These are phyloP conservation scores for Orchesella cincta DNA, from an alignment of 1,140 invertebrate genomes.

Conservation along the genomic window DNA sequence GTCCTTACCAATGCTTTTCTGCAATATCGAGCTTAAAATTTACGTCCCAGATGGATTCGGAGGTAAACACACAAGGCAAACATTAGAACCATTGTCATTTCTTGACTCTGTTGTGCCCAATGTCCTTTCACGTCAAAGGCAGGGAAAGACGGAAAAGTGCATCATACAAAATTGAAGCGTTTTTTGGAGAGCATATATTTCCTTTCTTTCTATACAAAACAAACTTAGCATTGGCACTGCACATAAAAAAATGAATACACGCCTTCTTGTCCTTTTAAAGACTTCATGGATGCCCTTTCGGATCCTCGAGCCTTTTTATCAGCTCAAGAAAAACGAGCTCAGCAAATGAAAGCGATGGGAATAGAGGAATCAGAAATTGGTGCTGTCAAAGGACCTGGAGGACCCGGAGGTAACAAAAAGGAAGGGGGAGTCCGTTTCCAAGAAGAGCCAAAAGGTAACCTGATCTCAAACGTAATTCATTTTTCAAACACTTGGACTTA, in stretches of 20 bases:
- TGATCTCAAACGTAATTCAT: too few species aligned
- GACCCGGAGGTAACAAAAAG: conserved; percentile 34
- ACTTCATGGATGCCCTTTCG: conserved; percentile 96
- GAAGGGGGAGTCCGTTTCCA: conserved; percentile 45
- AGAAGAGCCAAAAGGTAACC: conserved; percentile 46
- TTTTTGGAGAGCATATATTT: too few species aligned
- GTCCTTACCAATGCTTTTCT: conserved; percentile 97
- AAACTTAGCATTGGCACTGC: too few species aligned
- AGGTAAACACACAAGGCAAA: conserved; percentile 62
- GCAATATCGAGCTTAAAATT: conserved; percentile 98
- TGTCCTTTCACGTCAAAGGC: too few species aligned
- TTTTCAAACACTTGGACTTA: too few species aligned
- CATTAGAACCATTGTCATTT: conserved; percentile 31
- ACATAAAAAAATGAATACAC: too few species aligned
- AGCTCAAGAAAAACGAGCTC: conserved; percentile 81
- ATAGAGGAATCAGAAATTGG: conserved; percentile 78
- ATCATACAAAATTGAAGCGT: too few species aligned
- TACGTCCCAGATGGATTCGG: conserved; percentile 99
- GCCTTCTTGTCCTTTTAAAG: conserved; percentile 63
- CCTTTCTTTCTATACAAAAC: too few species aligned
- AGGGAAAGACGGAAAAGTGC: too few species aligned
- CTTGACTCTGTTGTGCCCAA: too few species aligned
- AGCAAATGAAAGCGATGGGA: conserved; percentile 91
- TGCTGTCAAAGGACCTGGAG: conserved; percentile 38
- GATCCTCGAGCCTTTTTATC: conserved; percentile 91